Conservation (phyloP, 1,140 invertebrate genomes). For the Cyclina sinensis region DNA sequence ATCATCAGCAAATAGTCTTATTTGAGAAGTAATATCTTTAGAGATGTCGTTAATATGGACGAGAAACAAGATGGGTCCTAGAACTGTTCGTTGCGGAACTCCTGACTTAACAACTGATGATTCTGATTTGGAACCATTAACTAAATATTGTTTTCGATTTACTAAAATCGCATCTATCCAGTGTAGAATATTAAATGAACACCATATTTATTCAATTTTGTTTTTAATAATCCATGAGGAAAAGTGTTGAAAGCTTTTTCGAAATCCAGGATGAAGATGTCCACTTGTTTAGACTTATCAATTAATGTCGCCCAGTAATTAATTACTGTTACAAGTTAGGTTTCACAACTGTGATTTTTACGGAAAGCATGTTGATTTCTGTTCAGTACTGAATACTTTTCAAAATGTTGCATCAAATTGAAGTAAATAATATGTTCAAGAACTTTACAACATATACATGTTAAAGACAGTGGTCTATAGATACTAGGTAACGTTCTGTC, state of each 20-base stretch:
- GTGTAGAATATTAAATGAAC: not conserved
- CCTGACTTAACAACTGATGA: not conserved
- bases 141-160: not conserved
- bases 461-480: conserved; percentile 63
- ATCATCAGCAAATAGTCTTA: conserved; percentile 16
- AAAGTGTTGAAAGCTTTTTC: conserved; percentile 42
- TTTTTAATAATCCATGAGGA: conserved; percentile 53
- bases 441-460: conserved; percentile 44
- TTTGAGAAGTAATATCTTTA: conserved; percentile 25
- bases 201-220: not conserved
- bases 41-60: conserved; percentile 41
- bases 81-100: not conserved
- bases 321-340: conserved; percentile 33
- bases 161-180: conserved; percentile 12
- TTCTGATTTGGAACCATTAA: not conserved
- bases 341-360: conserved; percentile 45
- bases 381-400: conserved; percentile 30
- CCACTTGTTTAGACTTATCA: conserved; percentile 27
- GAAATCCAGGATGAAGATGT: conserved; percentile 43
- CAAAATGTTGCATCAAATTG: not conserved
- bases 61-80: not conserved
- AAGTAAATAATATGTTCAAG: conserved; percentile 42
- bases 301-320: conserved; percentile 24
- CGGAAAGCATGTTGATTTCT: conserved; percentile 13
- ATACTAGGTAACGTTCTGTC: conserved; percentile 22